These are phyloP conservation scores for Drosophila imparisetae DNA, from an alignment of 2,888 invertebrate genomes.

Conservation along the genomic window DNA sequence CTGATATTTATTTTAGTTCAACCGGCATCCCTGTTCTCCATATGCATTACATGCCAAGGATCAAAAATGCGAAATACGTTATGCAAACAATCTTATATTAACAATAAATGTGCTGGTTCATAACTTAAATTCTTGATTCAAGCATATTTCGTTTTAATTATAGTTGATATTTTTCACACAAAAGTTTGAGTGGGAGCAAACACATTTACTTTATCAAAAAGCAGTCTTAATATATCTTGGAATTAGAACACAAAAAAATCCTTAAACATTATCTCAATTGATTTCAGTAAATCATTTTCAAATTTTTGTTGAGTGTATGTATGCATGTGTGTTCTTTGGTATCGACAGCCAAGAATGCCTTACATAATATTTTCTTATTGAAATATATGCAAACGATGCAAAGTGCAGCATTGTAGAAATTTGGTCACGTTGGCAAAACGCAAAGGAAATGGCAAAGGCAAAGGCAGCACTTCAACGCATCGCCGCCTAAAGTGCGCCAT, in stretches of 20 bases:
- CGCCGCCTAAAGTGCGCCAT: conserved; percentile 1
- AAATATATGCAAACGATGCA: conserved; percentile 65
- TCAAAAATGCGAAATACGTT: background rate
- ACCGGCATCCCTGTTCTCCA: background rate
- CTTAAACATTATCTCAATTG: background rate
- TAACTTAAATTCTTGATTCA: background rate
- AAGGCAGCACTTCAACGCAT: conserved; percentile 19
- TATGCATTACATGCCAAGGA: background rate
- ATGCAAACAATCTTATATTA: background rate
- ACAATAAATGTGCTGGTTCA: background rate
- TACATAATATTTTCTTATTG: conserved; percentile 53
- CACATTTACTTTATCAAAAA: background rate
- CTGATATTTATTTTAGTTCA: background rate
- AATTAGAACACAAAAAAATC: background rate
- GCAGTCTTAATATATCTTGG: background rate
- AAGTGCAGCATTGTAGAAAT: conserved; percentile 22
- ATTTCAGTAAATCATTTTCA: background rate
- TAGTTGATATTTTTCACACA: background rate
- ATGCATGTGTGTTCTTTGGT: background rate
- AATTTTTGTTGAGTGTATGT: background rate
- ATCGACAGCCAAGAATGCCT: conserved; percentile 19
- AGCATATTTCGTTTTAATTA: background rate
- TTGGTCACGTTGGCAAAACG: conserved; percentile 5
- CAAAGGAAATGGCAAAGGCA: conserved; percentile 3
- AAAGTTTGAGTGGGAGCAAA: background rate